Evolutionary conservation across 2,888 invertebrate genomes (phyloP), one percentile per base, ranked within the genome.

Genomic region (Mechanitis messenoides): DNA sequence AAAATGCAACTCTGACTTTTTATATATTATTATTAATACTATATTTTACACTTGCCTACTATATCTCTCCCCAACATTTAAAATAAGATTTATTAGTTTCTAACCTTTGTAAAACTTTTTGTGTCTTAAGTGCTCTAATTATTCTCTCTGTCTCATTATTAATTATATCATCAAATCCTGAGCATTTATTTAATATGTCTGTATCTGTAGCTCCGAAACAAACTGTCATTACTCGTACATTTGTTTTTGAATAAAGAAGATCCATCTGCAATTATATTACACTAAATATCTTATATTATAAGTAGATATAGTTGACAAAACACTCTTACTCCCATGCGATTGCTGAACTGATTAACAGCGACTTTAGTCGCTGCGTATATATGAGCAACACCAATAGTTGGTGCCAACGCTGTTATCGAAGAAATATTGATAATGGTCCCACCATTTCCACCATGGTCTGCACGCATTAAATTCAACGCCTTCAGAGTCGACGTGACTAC

Each of bases 121-220:
- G 31, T 11, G 50, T 50, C 31, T 31, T 7, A 31, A 50, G 31
- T 31, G 9, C 2, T 28, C 45, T 46, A 6, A 53, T n/a, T n/a
- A 54, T 20, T 12, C 45, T 54, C 0, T 60, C 31, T 3, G 59
- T 55, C 33, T 55, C 33, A 28, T 59, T 28, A 5, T 42, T 54
- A 31, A 73, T 68, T 0, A 58, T 62, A 3, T 67, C 57, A 47
- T 78, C 78, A 47, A 74, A 74, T 56, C 69, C 68, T 3, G 61
- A 63, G 45, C 70, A 58, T 7, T 71, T 71, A 4, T 63, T 62
- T 3, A 72, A 31, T 9, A 74, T 65, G 1, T 62, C 54, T 1
- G 86, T 85, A 33, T 82, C 76, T 0, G 85, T 86, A 9, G 74
- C 75, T 0, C 87, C 87, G 35, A 84, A 85, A 47, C 87, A 87